Conservation (phyloP, 2,113 vertebrate genomes). For the Limnothrissa miodon region DNA sequence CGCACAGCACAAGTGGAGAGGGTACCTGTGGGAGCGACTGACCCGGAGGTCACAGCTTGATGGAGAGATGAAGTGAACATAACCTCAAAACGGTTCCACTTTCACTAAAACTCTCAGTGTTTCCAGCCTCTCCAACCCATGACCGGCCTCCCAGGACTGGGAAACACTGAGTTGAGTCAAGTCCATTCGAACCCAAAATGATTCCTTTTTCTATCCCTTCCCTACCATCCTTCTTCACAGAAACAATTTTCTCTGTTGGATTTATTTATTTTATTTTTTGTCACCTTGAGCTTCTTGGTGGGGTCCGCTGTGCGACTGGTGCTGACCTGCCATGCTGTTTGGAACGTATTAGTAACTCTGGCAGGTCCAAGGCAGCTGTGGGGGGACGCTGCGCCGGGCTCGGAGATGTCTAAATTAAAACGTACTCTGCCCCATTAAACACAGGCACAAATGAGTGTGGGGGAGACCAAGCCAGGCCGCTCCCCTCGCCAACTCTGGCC, state of each 20-base stretch:
- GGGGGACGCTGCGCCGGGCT: conserved; percentile 24
- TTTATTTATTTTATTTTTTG: conserved; percentile 23
- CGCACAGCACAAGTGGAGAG: not conserved
- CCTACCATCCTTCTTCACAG: conserved; percentile 39
- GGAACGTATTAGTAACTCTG: conserved; percentile 58
- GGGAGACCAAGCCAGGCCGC: conserved; percentile 52
- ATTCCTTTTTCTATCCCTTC: conserved; percentile 23
- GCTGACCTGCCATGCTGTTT: conserved; percentile 51
- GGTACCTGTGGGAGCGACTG: not conserved
- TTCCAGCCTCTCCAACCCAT: not conserved
- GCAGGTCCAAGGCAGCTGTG: conserved; percentile 38
- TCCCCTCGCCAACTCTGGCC: conserved; percentile 58
- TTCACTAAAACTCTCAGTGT: not conserved
- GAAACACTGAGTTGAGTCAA: conserved; percentile 9
- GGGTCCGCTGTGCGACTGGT: conserved; percentile 9
- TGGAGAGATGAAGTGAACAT: conserved; percentile 1
- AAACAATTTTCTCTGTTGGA: conserved; percentile 34
- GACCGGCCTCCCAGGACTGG: not conserved
- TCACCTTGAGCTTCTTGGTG: not conserved
- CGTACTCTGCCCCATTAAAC: conserved; percentile 55
- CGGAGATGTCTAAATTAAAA: conserved; percentile 51
- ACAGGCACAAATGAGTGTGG: conserved; percentile 68
- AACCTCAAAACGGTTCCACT: not conserved
- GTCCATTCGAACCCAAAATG: not conserved
- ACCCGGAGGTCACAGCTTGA: not conserved